phyloP scores from a whole-genome alignment of 30 jellyfish, hydroid and myxozoan species.

The Catostylus mosaicus region DNA sequence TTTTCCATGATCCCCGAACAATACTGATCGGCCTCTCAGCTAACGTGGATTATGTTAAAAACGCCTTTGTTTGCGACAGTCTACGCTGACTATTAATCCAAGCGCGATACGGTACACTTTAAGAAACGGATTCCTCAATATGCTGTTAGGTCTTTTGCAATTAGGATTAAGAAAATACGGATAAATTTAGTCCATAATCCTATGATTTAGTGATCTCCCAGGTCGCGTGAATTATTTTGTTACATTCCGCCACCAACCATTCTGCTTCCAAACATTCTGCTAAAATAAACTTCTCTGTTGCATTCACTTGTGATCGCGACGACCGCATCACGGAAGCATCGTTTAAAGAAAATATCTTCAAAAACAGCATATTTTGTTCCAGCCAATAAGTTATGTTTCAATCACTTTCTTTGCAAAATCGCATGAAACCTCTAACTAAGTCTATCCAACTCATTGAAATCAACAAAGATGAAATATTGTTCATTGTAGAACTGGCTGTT shows the following conservation, averaged over 20 bases:
- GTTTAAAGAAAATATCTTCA: too few species aligned
- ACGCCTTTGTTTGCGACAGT: constrained; percentile 48
- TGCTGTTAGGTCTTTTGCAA: constrained; percentile 65
- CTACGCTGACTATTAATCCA: constrained; percentile 44
- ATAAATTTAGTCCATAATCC: constrained; percentile 54
- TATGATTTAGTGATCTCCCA: constrained; percentile 48
- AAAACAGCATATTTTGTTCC: too few species aligned
- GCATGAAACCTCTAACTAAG: too few species aligned
- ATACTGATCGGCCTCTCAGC: constrained; percentile 56
- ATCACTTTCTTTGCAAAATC: too few species aligned
- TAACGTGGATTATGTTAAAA: constrained; percentile 36
- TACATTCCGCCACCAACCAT: constrained; percentile 44
- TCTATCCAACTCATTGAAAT: too few species aligned
- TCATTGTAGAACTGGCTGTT: too few species aligned
- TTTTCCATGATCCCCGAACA: constrained; percentile 40
- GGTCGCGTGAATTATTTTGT: constrained; percentile 51
- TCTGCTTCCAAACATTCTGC: background rate
- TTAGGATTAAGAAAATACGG: constrained; percentile 52
- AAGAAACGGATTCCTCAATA: constrained; percentile 64
- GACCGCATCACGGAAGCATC: too few species aligned
- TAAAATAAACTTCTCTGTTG: background rate
- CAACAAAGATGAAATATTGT: too few species aligned
- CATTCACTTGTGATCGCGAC: background rate
- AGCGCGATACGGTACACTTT: constrained; percentile 65
- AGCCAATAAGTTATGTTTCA: too few species aligned